These are phyloP conservation scores for Hymenopus coronatus DNA, from an alignment of 2,888 invertebrate species.

Conservation along the genomic window DNA sequence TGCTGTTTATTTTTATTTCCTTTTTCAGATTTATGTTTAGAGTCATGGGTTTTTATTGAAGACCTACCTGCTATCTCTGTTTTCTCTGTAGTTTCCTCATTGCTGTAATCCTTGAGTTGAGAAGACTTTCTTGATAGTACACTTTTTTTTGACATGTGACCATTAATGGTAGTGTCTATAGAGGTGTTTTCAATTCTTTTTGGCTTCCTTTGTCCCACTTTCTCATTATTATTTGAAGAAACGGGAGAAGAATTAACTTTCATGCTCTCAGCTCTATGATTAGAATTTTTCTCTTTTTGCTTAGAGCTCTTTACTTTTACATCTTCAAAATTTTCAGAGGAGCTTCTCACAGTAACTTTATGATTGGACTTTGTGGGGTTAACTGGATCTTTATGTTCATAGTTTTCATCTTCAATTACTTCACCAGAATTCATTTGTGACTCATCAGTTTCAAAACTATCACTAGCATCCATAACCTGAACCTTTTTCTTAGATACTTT, in stretches of 20 bases:
- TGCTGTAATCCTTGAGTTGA: not conserved
- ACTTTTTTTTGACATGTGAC: not conserved
- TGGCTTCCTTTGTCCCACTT: not conserved
- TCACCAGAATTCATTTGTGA: not conserved
- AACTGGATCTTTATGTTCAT: not conserved
- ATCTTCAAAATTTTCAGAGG: not conserved
- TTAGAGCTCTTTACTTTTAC: not conserved
- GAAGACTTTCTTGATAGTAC: not conserved
- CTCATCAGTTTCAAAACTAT: not conserved
- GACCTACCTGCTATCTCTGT: not conserved
- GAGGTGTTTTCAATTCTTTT: not conserved
- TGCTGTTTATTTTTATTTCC: not conserved
- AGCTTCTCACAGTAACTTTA: not conserved
- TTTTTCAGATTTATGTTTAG: not conserved
- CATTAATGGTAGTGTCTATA: not conserved
- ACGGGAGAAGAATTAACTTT: not conserved
- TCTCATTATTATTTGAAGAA: not conserved
- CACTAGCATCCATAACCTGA: not conserved
- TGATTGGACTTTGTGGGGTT: not conserved
- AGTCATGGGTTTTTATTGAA: not conserved
- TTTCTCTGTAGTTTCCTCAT: not conserved
- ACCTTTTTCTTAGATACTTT: not conserved
- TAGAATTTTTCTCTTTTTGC: not conserved
- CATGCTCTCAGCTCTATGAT: not conserved
- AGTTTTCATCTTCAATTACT: not conserved